A percentile compares a stretch with the other conserved stretches of the same genome.
phyloP scores from a whole-genome alignment of 2,888 invertebrate genomes.

The Notodonta ziczac region DNA sequence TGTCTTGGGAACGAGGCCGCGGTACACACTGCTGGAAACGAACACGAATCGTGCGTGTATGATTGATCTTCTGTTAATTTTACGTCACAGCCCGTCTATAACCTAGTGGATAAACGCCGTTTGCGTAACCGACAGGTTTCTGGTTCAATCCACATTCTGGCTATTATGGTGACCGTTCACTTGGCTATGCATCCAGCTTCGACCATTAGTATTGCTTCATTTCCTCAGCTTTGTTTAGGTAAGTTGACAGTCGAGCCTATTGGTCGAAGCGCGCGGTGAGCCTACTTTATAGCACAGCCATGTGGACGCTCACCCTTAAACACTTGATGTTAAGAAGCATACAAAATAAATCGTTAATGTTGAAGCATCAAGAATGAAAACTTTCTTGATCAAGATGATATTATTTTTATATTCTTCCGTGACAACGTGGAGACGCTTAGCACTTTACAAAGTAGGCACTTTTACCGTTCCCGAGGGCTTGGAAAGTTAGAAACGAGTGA shows the following conservation, averaged over 20 bases:
- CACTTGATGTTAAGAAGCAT: neutral
- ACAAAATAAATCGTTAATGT: neutral
- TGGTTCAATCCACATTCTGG: too few species aligned
- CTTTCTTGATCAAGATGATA: neutral
- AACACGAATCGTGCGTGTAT: constrained; percentile 19
- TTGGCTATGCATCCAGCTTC: too few species aligned
- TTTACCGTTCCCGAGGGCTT: neutral
- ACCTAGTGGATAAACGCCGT: too few species aligned
- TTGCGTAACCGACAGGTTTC: too few species aligned
- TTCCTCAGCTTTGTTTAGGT: too few species aligned
- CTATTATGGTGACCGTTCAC: too few species aligned
- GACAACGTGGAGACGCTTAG: constrained; percentile 2
- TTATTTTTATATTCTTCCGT: neutral
- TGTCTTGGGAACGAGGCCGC: constrained; percentile 62
- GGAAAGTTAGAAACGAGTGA: constrained; percentile 6
- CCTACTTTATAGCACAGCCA: too few species aligned
- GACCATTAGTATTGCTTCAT: too few species aligned
- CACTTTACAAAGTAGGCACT: constrained; percentile 2
- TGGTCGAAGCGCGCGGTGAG: too few species aligned
- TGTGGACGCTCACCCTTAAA: too few species aligned
- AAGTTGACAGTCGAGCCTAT: too few species aligned
- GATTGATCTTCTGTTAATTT: constrained; percentile 30
- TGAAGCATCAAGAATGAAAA: neutral
- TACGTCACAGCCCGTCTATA: too few species aligned
- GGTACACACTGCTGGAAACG: constrained; percentile 15